These are phyloP conservation scores for Upupa epops DNA, from an alignment of 2,113 vertebrate genomes.

Conservation along the genomic window DNA sequence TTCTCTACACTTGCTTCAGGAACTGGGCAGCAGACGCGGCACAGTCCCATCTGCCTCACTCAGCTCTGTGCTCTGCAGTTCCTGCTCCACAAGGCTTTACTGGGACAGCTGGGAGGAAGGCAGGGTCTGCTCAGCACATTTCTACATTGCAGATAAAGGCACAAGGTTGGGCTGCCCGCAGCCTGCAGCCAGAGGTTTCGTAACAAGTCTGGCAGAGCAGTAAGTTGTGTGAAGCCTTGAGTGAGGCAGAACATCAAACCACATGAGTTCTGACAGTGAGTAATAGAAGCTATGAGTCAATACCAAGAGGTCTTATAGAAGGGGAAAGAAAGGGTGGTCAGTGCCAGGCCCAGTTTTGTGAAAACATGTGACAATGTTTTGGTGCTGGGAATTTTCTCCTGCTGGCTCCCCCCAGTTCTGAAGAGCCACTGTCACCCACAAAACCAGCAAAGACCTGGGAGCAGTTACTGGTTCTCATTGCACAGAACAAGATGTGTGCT, in stretches of 20 bases:
- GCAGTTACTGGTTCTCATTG: not conserved
- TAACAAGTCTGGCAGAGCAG: not conserved
- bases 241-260: not conserved
- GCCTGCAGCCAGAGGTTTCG: not conserved
- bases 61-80: accelerated
- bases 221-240: not conserved
- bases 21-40: not conserved
- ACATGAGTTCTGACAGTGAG: not conserved
- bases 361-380: not conserved
- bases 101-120: not conserved
- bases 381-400: not conserved
- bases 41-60: not conserved
- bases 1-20: not conserved
- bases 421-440: not conserved
- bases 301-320: not conserved
- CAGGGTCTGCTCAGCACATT: not conserved
- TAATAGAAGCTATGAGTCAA: not conserved
- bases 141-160: not conserved
- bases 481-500: not conserved
- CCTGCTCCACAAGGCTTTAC: not conserved
- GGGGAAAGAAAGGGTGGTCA: accelerated
- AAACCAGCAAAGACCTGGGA: not conserved
- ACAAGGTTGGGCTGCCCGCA: not conserved
- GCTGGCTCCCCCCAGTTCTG: not conserved
- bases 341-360: not conserved